phyloP scores from a whole-genome alignment of 2,113 vertebrate genomes.

The Cercopithecus mona region DNA sequence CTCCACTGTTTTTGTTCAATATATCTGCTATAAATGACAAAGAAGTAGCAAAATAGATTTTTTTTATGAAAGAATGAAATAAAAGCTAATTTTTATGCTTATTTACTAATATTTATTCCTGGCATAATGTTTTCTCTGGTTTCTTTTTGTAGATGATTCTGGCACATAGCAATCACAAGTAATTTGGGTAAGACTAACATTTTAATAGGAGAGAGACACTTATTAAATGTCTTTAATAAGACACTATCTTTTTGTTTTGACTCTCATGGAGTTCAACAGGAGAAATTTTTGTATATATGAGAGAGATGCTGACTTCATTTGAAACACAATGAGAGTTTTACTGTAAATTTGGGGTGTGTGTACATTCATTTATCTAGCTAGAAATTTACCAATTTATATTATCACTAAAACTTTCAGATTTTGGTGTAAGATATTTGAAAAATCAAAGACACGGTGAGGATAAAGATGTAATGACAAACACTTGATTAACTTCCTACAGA shows the following conservation, averaged over 20 bases:
- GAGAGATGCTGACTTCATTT: slow-evolving; percentile 27
- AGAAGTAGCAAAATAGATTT: neutral
- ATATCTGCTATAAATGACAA: neutral
- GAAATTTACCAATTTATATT: neutral
- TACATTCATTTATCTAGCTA: neutral
- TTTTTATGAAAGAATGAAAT: slow-evolving; percentile 19
- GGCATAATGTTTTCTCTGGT: neutral
- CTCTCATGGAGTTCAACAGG: neutral
- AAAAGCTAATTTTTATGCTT: slow-evolving; percentile 55
- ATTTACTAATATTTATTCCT: neutral
- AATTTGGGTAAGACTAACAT: slow-evolving; percentile 68
- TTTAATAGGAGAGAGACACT: no score
- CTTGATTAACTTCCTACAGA: slow-evolving; percentile 54
- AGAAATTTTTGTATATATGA: neutral
- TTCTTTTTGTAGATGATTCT: slow-evolving; percentile 42
- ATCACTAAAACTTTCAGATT: neutral
- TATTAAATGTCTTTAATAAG: neutral
- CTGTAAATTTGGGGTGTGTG: neutral
- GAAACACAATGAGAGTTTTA: slow-evolving; percentile 38
- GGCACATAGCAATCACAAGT: neutral
- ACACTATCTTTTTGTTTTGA: slow-evolving; percentile 65
- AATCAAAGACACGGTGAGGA: neutral
- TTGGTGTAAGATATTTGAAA: slow-evolving; percentile 40
- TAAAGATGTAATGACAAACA: slow-evolving; percentile 34
- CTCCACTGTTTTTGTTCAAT: neutral